These are phyloP conservation scores for Mimas tiliae DNA, from an alignment of 2,888 invertebrate genomes.

Conservation along the genomic window DNA sequence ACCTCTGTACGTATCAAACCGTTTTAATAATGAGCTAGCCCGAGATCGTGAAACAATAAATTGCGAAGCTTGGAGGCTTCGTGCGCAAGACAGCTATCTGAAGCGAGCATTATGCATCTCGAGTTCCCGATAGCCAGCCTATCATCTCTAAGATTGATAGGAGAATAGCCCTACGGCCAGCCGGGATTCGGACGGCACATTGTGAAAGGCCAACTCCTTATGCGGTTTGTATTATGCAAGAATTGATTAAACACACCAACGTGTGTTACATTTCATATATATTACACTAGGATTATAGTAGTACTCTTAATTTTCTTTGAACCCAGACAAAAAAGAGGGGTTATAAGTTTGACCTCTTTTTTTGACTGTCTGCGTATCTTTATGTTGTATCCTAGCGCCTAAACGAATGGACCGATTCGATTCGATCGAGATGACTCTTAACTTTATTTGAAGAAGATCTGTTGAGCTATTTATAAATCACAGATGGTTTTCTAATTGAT, in stretches of 20 bases:
- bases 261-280: conserved; percentile 40
- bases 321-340: background rate
- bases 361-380: no score
- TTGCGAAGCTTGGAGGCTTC: conserved; percentile 84
- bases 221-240: conserved; percentile 58
- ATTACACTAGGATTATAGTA: background rate
- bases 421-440: no score
- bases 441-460: no score
- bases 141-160: conserved; percentile 84
- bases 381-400: no score
- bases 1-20: conserved; percentile 83
- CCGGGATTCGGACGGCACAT: conserved; percentile 63
- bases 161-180: conserved; percentile 79
- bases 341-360: background rate
- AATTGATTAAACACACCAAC: conserved; percentile 63
- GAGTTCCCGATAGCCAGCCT: conserved; percentile 75
- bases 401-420: no score
- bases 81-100: conserved; percentile 83
- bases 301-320: background rate
- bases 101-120: conserved; percentile 81
- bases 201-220: conserved; percentile 61
- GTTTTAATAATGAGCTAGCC: conserved; percentile 84
- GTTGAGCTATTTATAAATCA: no score
- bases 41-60: conserved; percentile 85
- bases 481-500: no score